phyloP scores from a whole-genome alignment of 1,140 invertebrate genomes.

The Holotrichia oblita region DNA sequence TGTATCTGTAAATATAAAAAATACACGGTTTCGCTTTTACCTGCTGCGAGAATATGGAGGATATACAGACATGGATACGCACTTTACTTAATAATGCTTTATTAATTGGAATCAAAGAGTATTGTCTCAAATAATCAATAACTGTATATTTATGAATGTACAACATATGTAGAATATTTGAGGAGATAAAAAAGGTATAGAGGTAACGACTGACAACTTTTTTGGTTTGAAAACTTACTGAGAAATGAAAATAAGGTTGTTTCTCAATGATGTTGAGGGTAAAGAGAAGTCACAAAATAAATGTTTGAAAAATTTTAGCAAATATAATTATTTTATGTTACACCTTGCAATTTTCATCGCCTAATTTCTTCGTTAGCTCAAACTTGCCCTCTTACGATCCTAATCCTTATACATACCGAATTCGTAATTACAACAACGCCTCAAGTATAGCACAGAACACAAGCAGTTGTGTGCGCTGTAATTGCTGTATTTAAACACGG shows the following conservation, averaged over 20 bases:
- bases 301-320: no score
- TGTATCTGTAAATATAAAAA: not conserved
- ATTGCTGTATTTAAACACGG: not conserved
- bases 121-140: no score
- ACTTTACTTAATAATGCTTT: not conserved
- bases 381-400: not conserved
- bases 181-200: no score
- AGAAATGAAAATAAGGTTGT: no score
- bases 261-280: no score
- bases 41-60: not conserved
- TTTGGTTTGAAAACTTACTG: no score
- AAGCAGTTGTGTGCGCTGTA: not conserved
- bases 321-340: no score
- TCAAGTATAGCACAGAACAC: not conserved
- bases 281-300: no score
- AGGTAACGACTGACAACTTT: no score
- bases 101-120: not conserved
- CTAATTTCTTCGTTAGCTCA: not conserved
- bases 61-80: not conserved
- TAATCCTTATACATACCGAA: not conserved
- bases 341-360: conserved; percentile 7
- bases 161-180: no score
- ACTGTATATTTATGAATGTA: no score
- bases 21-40: conserved; percentile 12
- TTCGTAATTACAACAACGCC: not conserved